Conservation (phyloP, 2,113 vertebrate species). For the Brachirus orientalis region DNA sequence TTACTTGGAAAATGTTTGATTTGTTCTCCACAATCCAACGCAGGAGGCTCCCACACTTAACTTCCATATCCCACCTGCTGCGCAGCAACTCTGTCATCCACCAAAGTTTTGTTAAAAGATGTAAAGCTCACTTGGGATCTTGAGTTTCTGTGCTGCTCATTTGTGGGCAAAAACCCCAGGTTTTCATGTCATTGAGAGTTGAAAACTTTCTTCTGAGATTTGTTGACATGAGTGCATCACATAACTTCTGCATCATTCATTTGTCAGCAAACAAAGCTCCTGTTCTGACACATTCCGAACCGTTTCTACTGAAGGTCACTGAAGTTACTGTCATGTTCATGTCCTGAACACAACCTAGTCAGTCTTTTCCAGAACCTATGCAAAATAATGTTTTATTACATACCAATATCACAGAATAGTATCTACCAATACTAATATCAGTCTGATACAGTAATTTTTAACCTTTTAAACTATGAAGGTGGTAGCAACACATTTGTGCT, state of each 20-base stretch:
- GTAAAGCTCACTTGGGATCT: slow-evolving; percentile 2
- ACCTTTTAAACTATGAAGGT: no score
- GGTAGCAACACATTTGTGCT: no score
- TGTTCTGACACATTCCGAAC: no score
- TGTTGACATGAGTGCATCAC: background rate
- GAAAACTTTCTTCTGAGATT: background rate
- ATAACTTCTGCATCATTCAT: background rate
- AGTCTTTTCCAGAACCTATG: no score
- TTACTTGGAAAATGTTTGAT: slow-evolving; percentile 34
- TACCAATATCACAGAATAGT: no score
- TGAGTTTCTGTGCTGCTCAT: slow-evolving; percentile 2
- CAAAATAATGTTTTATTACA: no score
- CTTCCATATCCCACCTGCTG: slow-evolving; percentile 20
- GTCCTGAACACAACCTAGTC: no score
- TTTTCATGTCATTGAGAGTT: background rate
- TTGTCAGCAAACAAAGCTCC: background rate
- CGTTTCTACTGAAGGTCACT: no score
- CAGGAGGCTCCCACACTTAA: slow-evolving; percentile 1
- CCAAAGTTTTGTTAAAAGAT: slow-evolving; percentile 12
- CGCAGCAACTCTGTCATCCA: slow-evolving; percentile 2
- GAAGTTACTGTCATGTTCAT: no score
- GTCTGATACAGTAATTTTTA: no score
- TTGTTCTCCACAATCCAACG: slow-evolving; percentile 23
- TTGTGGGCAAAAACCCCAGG: background rate
- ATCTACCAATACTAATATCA: no score